Evolutionary conservation across 2,888 invertebrate species (phyloP), one percentile per base, ranked within the genome.

Genomic region (Caenorhabditis wallacei): DNA sequence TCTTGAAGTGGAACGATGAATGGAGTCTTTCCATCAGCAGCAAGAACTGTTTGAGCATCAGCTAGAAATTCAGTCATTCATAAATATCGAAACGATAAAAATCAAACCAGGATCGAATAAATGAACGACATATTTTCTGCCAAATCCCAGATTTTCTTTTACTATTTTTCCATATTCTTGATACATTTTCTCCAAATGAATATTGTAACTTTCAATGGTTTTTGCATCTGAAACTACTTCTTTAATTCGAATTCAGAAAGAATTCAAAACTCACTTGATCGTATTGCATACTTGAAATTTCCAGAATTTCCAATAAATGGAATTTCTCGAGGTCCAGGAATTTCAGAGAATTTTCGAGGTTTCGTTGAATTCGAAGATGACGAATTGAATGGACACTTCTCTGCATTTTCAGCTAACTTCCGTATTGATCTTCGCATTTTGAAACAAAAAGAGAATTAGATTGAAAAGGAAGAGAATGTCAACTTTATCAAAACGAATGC

Each of bases 1-100:
- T 94, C 93, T 87, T 93, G 92, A 1, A 94, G 93, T 2, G 94
- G 92, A 1, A 93, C 93, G 53, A 94, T 92, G 72, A 92, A 87
- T 0, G 94, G 94, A 61, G 89, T 91, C 82, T 92, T 92, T 10
- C 94, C 94, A 89, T 94, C 94, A 74, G 92, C 92, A 74, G 92
- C 92, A 87, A 93, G 94, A 71, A 94, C 91, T 4, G 88, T 92
- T 85, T 92, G 90, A 1, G 94, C 92, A 87, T 94, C 93, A 68
- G 94, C 93, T 88, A 76, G 72, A 51, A 48, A 30, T 30, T 30
- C 8, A 30, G 40, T 8, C 40, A 8, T 30, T 40, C 40, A 35
- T 4, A 35, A 10, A 7, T 40, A 2, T 13, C 40, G 16, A 16
- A 30, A 30, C 30, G 26, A 20, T 37, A 10, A 24, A 8, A 30